Base-by-base conservation (phyloP, 2,888 invertebrate genomes). In the Apomyelois bistriatella region DNA sequence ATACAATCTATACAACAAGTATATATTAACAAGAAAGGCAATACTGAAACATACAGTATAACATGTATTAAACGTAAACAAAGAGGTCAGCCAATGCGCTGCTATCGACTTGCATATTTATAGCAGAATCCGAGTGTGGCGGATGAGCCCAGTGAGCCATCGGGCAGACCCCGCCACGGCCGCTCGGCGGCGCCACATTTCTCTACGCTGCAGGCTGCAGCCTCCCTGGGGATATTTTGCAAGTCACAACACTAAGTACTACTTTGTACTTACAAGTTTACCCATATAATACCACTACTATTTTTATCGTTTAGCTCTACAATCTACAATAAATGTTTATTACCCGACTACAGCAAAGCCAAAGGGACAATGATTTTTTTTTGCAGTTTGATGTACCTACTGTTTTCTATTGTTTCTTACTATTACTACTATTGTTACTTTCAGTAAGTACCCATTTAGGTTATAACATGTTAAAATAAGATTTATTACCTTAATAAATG, bases 91-190 rank as follows among this genome's bases (percentile, higher is more conserved):
- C 68, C 68, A 70, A 72, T 72, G 68, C 68, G 68, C 71, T 74
- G 74, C 68, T 79, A 76, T 80, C 75, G 79, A 79, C 74, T 79
- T 62, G 68, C 67, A 72, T 76, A 79, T 79, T 77, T 80, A 79
- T 76, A 75, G 73, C 68, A 71, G 70, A 69, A 65, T 71, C 59
- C 58, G 59, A 64, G 53, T 50, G 70, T 22, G 22, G 22, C 22
- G 60, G 63, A 56, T 58, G 64, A 57, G 65, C 9, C 17, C 16
- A 4, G 16, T 10, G 32, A 10, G 10, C 32, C 7, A 10, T 32
- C 32, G 5, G 32, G 3, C 5, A 22, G 5, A 32, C 22, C 22
- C n/a, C 17, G 41, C 22, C 43, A 1, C 15, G 13, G 30, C 9
- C 46, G 10, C 32, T 15, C 28, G 7, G 7, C 12, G 12, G 12